These are phyloP conservation scores for Psix sp. DNA, from an alignment of 1,140 invertebrate genomes.

Conservation along the genomic window DNA sequence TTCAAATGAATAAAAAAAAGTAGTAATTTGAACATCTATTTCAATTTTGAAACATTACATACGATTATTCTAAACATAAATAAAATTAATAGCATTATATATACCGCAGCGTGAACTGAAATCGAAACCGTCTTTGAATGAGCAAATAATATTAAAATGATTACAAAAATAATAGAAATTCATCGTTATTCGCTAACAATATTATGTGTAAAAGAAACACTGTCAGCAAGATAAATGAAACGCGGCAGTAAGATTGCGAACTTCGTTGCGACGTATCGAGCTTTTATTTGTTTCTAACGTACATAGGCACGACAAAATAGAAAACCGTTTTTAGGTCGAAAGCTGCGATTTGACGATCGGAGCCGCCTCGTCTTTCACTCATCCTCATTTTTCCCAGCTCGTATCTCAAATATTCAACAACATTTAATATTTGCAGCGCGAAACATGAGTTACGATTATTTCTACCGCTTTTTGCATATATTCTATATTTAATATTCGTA, in stretches of 20 bases:
- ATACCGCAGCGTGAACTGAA: background rate
- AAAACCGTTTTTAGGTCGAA: constrained; percentile 52
- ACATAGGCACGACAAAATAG: constrained; percentile 59
- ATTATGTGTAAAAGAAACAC: background rate
- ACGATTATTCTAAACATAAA: background rate
- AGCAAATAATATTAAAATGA: no score
- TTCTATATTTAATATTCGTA: constrained; percentile 8
- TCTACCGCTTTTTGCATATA: constrained; percentile 24
- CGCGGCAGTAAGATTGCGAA: constrained; percentile 49
- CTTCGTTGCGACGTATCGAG: constrained; percentile 54
- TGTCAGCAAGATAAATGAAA: no score
- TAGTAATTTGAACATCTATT: background rate
- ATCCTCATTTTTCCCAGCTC: constrained; percentile 1
- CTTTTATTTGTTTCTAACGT: constrained; percentile 50
- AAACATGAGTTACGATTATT: constrained; percentile 53
- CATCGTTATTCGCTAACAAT: background rate
- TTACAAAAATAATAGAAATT: no score
- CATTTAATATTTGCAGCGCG: constrained; percentile 27
- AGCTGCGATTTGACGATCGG: constrained; percentile 28
- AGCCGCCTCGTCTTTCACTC: constrained; percentile 10
- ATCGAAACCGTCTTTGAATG: no score
- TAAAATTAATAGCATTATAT: background rate
- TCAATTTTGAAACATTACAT: background rate
- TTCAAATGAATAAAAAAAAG: background rate
- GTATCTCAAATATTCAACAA: constrained; percentile 24